Evolutionary conservation across 2,888 invertebrate genomes (phyloP).

Genomic region (Subacronicta megacephala): DNA sequence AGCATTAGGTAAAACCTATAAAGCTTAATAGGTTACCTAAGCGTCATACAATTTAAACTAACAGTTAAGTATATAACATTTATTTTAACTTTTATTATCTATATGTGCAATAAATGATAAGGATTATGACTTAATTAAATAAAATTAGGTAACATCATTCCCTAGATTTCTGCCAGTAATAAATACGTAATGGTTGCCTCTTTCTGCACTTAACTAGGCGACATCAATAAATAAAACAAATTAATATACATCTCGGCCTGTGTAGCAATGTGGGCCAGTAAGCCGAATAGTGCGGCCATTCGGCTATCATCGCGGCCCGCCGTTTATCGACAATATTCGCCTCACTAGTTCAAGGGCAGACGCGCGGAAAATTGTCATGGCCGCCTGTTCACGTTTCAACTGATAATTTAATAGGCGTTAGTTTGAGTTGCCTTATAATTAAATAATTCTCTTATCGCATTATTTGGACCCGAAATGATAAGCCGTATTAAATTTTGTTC

Average conservation of each 20-base stretch:
- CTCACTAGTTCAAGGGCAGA: slow-evolving; percentile 73
- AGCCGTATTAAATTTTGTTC: slow-evolving; percentile 24
- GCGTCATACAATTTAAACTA: no score
- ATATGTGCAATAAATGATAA: no score
- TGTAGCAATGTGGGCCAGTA: slow-evolving; percentile 9
- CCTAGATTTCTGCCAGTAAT: not conserved
- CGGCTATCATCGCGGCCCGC: slow-evolving; percentile 28
- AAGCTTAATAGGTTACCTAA: no score
- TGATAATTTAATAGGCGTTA: slow-evolving; percentile 56
- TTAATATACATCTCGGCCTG: slow-evolving; percentile 7
- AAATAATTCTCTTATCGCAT: slow-evolving; percentile 51
- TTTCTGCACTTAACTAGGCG: not conserved
- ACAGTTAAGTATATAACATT: no score
- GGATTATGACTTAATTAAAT: not conserved
- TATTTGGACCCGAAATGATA: slow-evolving; percentile 48
- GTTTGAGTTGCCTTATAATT: slow-evolving; percentile 50
- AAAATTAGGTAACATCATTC: not conserved
- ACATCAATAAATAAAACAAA: slow-evolving; percentile 8
- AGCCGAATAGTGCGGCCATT: slow-evolving; percentile 1
- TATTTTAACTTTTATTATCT: no score
- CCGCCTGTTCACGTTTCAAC: slow-evolving; percentile 52
- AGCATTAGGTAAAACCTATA: not conserved
- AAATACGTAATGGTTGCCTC: not conserved
- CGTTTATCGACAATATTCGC: slow-evolving; percentile 54
- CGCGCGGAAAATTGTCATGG: slow-evolving; percentile 65